Evolutionary conservation across 2,888 invertebrate genomes (phyloP).

Genomic region (Trachelus iudaicus): DNA sequence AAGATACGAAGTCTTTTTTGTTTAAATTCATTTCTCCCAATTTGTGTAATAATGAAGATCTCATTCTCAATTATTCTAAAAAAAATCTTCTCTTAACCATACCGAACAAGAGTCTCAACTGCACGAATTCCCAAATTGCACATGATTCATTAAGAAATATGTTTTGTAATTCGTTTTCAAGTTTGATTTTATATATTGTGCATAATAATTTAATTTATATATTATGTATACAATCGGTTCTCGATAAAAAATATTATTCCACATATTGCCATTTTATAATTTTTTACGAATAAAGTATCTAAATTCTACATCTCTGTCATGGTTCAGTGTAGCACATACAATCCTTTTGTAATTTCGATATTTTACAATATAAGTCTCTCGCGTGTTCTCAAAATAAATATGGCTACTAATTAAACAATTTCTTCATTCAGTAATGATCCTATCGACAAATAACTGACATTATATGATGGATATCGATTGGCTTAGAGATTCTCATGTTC

Average conservation of each 20-base stretch:
- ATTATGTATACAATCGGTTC: not conserved
- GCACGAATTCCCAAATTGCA: not conserved
- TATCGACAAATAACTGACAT: too few species aligned
- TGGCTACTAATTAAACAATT: too few species aligned
- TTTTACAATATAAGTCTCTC: too few species aligned
- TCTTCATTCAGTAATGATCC: too few species aligned
- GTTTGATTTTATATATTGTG: not conserved
- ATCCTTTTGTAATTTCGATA: too few species aligned
- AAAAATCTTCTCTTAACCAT: not conserved
- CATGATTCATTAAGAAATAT: not conserved
- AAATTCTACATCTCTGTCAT: not conserved
- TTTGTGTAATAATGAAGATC: not conserved
- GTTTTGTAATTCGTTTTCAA: not conserved
- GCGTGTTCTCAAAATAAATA: too few species aligned
- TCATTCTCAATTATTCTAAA: not conserved
- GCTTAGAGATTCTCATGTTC: not conserved
- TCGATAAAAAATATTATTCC: not conserved
- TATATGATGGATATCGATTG: not conserved
- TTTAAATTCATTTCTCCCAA: not conserved
- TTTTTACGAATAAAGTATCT: not conserved
- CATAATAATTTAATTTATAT: not conserved
- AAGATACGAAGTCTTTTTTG: not conserved
- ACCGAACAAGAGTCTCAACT: not conserved
- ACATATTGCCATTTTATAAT: not conserved
- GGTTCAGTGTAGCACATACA: not conserved